These are phyloP conservation scores for Cinclus mexicanus DNA, from an alignment of 2,113 vertebrate species.

Conservation along the genomic window DNA sequence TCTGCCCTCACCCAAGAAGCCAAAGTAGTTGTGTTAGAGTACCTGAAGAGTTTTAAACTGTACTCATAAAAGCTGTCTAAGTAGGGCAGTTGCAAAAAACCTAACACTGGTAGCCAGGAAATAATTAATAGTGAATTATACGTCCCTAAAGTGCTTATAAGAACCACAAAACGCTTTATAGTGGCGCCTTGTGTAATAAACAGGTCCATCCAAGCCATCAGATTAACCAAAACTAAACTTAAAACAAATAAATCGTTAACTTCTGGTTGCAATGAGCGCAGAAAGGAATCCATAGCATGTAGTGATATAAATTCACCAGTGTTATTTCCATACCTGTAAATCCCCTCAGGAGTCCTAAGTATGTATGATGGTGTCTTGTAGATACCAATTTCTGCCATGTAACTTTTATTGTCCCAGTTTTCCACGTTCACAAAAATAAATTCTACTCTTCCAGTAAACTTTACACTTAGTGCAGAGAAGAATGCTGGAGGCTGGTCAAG, in stretches of 20 bases:
- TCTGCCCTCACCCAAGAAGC: constrained; percentile 93
- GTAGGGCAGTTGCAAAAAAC: constrained; percentile 93
- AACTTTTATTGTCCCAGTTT: constrained; percentile 88
- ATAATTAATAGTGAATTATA: constrained; percentile 96
- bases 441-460: constrained; percentile 95
- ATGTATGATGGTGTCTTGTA: constrained; percentile 88
- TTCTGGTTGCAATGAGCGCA: constrained; percentile 94
- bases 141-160: constrained; percentile 97
- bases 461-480: constrained; percentile 95
- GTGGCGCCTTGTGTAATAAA: constrained; percentile 97
- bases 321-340: constrained; percentile 93
- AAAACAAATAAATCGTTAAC: constrained; percentile 96
- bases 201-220: constrained; percentile 99
- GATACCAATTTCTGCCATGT: constrained; percentile 86
- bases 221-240: constrained; percentile 93
- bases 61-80: constrained; percentile 93
- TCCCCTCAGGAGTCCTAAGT: constrained; percentile 94
- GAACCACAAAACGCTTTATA: constrained; percentile 95
- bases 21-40: constrained; percentile 91
- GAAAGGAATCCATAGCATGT: constrained; percentile 92
- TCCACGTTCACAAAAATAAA: constrained; percentile 96
- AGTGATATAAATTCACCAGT: constrained; percentile 93
- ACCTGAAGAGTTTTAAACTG: constrained; percentile 92
- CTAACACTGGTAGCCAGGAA: constrained; percentile 97
- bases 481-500: constrained; percentile 92